phyloP scores from a whole-genome alignment of 1,140 invertebrate species.

The Campodea augens region DNA sequence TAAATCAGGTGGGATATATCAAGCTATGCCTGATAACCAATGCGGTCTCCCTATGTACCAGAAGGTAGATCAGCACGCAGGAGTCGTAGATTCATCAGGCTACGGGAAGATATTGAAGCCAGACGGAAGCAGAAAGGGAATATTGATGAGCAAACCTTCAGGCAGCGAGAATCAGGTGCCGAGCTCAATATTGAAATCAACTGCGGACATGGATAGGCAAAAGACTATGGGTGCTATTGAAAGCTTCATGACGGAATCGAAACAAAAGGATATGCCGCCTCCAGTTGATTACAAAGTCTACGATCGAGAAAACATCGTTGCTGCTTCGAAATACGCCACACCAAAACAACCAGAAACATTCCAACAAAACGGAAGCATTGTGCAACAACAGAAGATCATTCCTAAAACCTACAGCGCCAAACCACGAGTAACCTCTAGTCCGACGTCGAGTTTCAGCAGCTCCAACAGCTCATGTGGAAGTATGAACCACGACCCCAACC shows the following conservation, averaged over 20 bases:
- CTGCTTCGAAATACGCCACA: conserved; percentile 52
- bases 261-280: conserved; percentile 9
- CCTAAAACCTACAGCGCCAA: conserved; percentile 24
- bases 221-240: conserved; percentile 33
- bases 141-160: no score
- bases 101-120: no score
- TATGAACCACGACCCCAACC: conserved; percentile 18
- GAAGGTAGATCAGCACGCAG: no score
- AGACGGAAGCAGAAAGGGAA: no score
- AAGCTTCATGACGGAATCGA: conserved; percentile 27
- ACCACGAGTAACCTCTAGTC: conserved; percentile 29
- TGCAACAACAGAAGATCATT: no score
- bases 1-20: no score
- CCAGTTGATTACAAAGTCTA: conserved; percentile 36
- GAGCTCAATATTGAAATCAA: no score
- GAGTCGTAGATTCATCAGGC: no score
- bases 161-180: no score
- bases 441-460: conserved; percentile 34
- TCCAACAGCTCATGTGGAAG: conserved; percentile 38
- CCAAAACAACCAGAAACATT: conserved; percentile 42
- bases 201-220: no score
- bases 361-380: conserved; percentile 5
- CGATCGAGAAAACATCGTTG: conserved; percentile 41
- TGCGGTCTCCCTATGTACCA: no score
- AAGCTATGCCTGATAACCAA: no score